Evolutionary conservation across 2,797 vertebrate genomes (phyloP).

Genomic region (Anas capensis): DNA sequence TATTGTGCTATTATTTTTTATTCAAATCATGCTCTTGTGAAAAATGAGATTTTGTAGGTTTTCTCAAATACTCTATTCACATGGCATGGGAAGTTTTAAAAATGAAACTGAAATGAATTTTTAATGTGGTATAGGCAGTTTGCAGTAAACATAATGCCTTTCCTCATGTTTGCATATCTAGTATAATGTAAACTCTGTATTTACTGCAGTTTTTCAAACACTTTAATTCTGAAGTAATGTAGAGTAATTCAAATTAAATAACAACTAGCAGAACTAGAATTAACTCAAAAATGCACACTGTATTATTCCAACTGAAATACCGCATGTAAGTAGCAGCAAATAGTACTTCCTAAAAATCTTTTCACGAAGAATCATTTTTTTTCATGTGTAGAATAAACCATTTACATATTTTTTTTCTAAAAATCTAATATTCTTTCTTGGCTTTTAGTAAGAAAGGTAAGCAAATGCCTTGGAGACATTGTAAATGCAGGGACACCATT

Average conservation of each 20-base stretch:
- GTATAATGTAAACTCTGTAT: neutral
- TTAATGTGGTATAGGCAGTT: neutral
- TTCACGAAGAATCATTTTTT: neutral
- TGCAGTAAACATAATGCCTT: neutral
- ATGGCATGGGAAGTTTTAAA: accelerated
- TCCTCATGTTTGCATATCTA: neutral
- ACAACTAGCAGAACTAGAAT: neutral
- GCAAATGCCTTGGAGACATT: neutral
- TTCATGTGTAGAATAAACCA: neutral
- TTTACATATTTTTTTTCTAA: too few species aligned
- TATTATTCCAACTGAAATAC: neutral
- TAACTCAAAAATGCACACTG: neutral
- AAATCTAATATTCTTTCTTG: neutral
- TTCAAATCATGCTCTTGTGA: neutral
- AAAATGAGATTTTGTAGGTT: neutral
- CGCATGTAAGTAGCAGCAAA: neutral
- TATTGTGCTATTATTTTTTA: neutral
- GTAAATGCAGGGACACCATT: neutral
- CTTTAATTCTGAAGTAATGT: neutral
- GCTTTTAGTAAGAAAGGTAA: neutral
- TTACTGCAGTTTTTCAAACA: neutral
- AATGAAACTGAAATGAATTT: neutral
- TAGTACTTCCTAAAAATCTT: neutral
- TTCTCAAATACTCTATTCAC: neutral
- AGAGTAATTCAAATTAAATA: neutral